Conservation (phyloP, 2,113 vertebrate genomes). For the Psephotus haematonotus region DNA sequence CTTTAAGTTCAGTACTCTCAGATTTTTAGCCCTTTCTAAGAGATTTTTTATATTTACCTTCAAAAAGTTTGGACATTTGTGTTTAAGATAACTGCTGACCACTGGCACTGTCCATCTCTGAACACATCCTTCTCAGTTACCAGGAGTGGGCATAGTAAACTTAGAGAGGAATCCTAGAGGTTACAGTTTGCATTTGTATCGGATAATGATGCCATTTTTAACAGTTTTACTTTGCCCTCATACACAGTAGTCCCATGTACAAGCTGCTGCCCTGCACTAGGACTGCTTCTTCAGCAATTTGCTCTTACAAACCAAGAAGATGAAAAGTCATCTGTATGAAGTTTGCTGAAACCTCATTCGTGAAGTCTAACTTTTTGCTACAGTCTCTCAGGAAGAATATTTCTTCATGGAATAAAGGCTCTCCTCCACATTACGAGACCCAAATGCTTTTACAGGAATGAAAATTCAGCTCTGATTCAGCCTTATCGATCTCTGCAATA, state of each 20-base stretch:
- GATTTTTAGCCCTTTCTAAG: not conserved
- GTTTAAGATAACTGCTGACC: accelerated
- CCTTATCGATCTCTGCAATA: not conserved
- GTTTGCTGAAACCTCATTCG: not conserved
- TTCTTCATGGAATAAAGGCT: not conserved
- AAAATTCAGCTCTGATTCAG: not conserved
- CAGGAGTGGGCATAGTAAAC: not conserved
- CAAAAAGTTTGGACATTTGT: accelerated
- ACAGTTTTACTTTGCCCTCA: not conserved
- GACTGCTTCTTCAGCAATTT: not conserved
- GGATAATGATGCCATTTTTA: not conserved
- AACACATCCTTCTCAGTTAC: not conserved
- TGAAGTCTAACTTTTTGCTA: not conserved
- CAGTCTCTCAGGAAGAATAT: not conserved
- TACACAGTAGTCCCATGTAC: not conserved
- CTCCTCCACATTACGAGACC: not conserved
- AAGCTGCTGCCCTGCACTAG: not conserved
- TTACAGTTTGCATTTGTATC: not conserved
- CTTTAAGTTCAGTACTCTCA: not conserved
- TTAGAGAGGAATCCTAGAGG: not conserved
- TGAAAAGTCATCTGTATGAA: not conserved
- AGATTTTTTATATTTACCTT: not conserved
- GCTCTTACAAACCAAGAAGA: not conserved
- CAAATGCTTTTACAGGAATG: not conserved
- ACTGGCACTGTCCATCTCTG: not conserved